Evolutionary conservation across 2,888 invertebrate genomes (phyloP).

Genomic region (Pardosa pseudoannulata): DNA sequence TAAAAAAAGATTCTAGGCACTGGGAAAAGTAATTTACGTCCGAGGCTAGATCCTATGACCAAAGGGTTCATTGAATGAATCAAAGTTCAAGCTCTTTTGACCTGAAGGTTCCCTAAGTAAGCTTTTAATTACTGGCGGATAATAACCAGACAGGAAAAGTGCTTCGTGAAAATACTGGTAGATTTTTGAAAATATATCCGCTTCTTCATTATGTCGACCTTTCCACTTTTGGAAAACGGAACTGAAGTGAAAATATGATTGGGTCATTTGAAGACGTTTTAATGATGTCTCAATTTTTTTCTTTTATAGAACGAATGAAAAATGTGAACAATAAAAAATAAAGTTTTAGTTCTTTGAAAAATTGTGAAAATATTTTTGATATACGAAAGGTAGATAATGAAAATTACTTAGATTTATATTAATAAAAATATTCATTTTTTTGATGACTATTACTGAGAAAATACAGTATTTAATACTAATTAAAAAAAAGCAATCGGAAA

Average conservation of each 20-base stretch:
- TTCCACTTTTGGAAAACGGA: neutral
- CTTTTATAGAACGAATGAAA: too few relatives aligned
- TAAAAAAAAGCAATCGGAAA: too few relatives aligned
- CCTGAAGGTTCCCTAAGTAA: neutral
- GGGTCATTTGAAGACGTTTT: neutral
- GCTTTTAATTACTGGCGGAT: neutral
- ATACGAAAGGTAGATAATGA: too few relatives aligned
- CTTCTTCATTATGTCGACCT: neutral
- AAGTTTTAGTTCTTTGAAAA: too few relatives aligned
- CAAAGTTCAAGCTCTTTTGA: conserved; percentile 5
- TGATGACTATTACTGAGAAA: too few relatives aligned
- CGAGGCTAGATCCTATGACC: neutral
- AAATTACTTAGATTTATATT: too few relatives aligned
- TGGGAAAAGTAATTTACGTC: neutral
- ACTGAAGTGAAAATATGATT: neutral
- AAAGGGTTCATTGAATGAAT: neutral
- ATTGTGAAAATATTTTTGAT: too few relatives aligned
- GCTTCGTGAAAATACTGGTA: neutral
- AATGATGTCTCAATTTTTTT: neutral
- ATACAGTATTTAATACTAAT: too few relatives aligned
- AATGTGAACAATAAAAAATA: too few relatives aligned
- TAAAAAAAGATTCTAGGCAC: neutral
- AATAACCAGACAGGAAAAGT: neutral
- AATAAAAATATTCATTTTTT: too few relatives aligned
- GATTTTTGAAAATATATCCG: neutral